These are phyloP conservation scores for Perca fluviatilis DNA, from an alignment of 2,113 vertebrate species.

Conservation along the genomic window DNA sequence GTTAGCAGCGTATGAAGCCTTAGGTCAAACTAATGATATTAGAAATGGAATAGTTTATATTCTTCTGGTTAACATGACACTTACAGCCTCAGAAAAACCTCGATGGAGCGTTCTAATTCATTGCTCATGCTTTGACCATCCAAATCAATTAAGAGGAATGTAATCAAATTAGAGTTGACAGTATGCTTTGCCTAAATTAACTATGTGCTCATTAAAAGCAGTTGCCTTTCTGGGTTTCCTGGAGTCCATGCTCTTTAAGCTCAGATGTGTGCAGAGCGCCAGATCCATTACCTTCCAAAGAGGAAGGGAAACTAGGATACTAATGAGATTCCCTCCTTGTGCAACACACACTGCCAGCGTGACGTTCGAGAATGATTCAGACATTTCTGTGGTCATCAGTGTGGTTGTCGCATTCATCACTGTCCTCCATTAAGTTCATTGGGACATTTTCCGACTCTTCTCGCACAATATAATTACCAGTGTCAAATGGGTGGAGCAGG, in stretches of 20 bases:
- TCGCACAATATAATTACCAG: conserved; percentile 53
- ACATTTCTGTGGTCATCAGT: conserved; percentile 75
- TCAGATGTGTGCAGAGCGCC: not conserved
- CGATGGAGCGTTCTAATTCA: conserved; percentile 12
- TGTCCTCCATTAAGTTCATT: conserved; percentile 51
- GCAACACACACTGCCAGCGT: conserved; percentile 56
- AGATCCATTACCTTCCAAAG: conserved; percentile 54
- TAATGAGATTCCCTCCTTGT: conserved; percentile 71
- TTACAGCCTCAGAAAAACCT: conserved; percentile 35
- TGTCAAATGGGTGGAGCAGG: conserved; percentile 53
- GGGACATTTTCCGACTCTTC: conserved; percentile 61
- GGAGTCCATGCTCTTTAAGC: conserved; percentile 41
- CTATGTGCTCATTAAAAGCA: conserved; percentile 47
- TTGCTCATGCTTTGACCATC: conserved; percentile 43
- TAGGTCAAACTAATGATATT: conserved; percentile 34
- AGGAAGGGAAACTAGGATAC: conserved; percentile 55
- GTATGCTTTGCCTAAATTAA: conserved; percentile 39
- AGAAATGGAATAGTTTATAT: conserved; percentile 30
- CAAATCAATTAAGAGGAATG: conserved; percentile 69
- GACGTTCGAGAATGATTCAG: conserved; percentile 70
- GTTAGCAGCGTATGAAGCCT: conserved; percentile 27
- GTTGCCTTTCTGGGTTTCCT: conserved; percentile 35
- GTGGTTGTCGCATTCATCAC: conserved; percentile 56
- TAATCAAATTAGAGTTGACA: conserved; percentile 62
- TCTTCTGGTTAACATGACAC: conserved; percentile 7